phyloP scores from a whole-genome alignment of 2,113 vertebrate genomes.

The Copsychus sechellarum region DNA sequence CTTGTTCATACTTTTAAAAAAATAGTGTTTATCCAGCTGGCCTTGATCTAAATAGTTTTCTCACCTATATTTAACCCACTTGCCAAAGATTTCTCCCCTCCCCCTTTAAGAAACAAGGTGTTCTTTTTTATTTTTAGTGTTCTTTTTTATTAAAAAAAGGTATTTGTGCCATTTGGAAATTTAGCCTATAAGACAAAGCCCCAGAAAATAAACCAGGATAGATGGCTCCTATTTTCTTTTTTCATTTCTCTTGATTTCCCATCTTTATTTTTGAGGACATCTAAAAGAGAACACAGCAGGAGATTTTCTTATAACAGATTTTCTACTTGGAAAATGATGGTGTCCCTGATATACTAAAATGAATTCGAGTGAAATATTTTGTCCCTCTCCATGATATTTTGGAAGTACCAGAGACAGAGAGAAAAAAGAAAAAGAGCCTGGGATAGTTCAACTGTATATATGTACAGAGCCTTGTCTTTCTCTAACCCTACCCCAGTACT shows the following conservation, averaged over 20 bases:
- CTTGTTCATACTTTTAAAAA: background rate
- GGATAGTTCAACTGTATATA: background rate
- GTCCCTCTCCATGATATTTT: background rate
- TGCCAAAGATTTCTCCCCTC: background rate
- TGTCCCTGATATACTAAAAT: background rate
- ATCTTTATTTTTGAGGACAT: constrained; percentile 22
- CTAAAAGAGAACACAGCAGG: constrained; percentile 25
- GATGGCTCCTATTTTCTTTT: background rate
- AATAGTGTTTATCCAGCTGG: background rate
- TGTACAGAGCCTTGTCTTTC: background rate
- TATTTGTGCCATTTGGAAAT: background rate
- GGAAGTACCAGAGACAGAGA: background rate
- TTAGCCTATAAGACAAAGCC: background rate
- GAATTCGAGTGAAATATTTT: constrained; percentile 6
- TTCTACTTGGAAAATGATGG: constrained; percentile 1
- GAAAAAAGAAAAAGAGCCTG: background rate
- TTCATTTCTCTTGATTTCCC: background rate
- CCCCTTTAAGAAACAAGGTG: background rate
- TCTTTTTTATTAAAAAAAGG: background rate
- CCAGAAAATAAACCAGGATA: background rate
- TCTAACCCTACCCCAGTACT: background rate
- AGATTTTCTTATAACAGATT: background rate
- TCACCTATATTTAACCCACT: background rate
- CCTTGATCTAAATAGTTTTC: background rate
- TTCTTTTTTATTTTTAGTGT: background rate